phyloP scores from a whole-genome alignment of 1,140 invertebrate genomes.

The Phortica variegata region DNA sequence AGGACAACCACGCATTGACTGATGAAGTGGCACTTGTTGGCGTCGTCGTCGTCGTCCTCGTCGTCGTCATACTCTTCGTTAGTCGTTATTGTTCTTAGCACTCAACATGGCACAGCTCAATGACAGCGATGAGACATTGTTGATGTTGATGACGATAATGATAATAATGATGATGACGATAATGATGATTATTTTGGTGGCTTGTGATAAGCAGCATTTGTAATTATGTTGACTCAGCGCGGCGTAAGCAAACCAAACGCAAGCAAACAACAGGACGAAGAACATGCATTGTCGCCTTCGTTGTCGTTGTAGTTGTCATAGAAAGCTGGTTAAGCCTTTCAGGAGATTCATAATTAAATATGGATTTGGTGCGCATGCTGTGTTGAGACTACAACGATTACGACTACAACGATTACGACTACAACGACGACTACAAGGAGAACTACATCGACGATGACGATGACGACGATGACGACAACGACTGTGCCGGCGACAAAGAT shows the following conservation, averaged over 20 bases:
- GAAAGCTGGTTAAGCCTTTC: neutral
- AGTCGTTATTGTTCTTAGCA: neutral
- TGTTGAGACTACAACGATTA: neutral
- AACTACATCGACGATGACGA: neutral
- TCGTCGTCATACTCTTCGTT: neutral
- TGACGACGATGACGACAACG: conserved; percentile 7
- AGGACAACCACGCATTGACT: too few species aligned
- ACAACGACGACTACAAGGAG: neutral
- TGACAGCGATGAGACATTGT: conserved; percentile 9
- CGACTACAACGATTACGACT: neutral
- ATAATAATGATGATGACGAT: conserved; percentile 5
- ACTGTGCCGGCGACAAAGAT: conserved; percentile 11
- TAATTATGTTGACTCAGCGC: conserved; percentile 42
- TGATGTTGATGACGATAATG: conserved; percentile 17
- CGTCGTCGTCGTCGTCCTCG: conserved; percentile 1
- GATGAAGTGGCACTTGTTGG: conserved; percentile 47
- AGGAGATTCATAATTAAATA: conserved; percentile 38
- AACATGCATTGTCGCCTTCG: neutral
- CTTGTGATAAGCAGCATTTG: conserved; percentile 37
- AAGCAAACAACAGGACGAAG: neutral
- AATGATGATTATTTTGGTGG: conserved; percentile 12
- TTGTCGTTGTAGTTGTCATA: conserved; percentile 14
- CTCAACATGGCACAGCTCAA: neutral
- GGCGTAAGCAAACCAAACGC: conserved; percentile 20
- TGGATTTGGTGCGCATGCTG: conserved; percentile 27